These are phyloP conservation scores for Drosophila maculinotata DNA, from an alignment of 2,888 invertebrate genomes.

Conservation along the genomic window DNA sequence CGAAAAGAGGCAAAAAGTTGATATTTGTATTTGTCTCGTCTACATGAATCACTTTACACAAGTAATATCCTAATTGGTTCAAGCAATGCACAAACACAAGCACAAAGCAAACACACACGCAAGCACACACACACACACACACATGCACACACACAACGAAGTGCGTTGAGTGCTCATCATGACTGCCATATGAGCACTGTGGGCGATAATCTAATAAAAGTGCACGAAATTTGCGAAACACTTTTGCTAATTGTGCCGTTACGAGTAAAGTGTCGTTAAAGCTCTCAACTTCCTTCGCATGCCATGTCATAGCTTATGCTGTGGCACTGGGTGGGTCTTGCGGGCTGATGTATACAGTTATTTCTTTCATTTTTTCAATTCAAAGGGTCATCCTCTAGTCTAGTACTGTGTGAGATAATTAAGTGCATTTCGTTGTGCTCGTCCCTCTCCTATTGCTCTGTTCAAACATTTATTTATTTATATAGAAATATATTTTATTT, in stretches of 20 bases:
- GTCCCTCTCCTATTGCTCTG: background rate
- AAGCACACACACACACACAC: background rate
- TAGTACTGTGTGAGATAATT: background rate
- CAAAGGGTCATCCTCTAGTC: too few species aligned
- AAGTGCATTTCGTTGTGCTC: conserved; percentile 10
- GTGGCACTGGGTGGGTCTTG: background rate
- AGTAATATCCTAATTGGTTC: conserved; percentile 71
- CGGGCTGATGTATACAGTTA: too few species aligned
- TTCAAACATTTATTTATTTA: too few species aligned
- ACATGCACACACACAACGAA: background rate
- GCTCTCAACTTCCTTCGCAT: conserved; percentile 14
- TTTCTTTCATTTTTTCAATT: too few species aligned
- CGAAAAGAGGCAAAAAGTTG: conserved; percentile 24
- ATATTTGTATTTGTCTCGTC: conserved; percentile 36
- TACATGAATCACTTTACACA: conserved; percentile 47
- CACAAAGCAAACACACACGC: conserved; percentile 15
- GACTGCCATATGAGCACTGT: conserved; percentile 35
- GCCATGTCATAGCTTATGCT: conserved; percentile 8
- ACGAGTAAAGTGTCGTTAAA: conserved; percentile 34
- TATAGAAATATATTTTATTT: background rate
- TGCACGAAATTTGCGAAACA: conserved; percentile 48
- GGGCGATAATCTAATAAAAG: conserved; percentile 50
- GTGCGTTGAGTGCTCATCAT: conserved; percentile 36
- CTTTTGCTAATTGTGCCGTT: conserved; percentile 60
- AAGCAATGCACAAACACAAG: conserved; percentile 38